Evolutionary conservation across 1,140 invertebrate genomes (phyloP), one percentile per base, ranked within the genome.

Genomic region (Trichonephila inaurata): DNA sequence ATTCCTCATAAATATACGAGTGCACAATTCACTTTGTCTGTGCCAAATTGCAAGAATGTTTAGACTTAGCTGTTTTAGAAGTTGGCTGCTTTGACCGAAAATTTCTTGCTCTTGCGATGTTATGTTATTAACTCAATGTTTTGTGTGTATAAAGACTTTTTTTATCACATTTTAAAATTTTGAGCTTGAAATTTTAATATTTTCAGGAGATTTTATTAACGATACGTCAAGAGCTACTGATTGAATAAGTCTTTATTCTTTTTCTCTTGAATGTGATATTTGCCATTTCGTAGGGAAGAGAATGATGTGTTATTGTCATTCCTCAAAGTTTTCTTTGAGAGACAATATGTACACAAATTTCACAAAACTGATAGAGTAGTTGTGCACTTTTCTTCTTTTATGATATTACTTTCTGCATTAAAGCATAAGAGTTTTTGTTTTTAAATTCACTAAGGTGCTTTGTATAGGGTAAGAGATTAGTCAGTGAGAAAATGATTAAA

Each of bases 141-240:
- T 88, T 81, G 51, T 66, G 87, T 92, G 92, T 93, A 81, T 93
- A 93, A 93, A 93, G 58, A 87, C 40, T 86, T 93, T 93, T 93
- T 93, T 93, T 93, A 88, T 81, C 86, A 93, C 58, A 81, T 88
- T 89, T 93, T 72, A 93, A 93, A 93, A 93, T 87, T 93, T 93
- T 93, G 92, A 93, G 92, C 92, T 93, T 93, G 92, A 93, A 93
- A 82, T 93, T 93, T 93, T 93, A 89, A 93, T 93, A 93, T 93
- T 93, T 93, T 93, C 92, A 33, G 86, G 92, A 93, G 58, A 89
- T 88, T 93, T 93, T 93, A 93, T 93, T 77, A 77, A 93, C n/a
- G 66, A 93, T 93, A 81, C 88, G 92, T 83, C 91, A 92, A 81
- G 86, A 93, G 92, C 92, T 93, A 93, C 83, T 69, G 18, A 86